A percentile compares a stretch with the other conserved stretches of the same genome.
Conservation (phyloP, 2,113 vertebrate species). For the Pyrgilauda ruficollis region DNA sequence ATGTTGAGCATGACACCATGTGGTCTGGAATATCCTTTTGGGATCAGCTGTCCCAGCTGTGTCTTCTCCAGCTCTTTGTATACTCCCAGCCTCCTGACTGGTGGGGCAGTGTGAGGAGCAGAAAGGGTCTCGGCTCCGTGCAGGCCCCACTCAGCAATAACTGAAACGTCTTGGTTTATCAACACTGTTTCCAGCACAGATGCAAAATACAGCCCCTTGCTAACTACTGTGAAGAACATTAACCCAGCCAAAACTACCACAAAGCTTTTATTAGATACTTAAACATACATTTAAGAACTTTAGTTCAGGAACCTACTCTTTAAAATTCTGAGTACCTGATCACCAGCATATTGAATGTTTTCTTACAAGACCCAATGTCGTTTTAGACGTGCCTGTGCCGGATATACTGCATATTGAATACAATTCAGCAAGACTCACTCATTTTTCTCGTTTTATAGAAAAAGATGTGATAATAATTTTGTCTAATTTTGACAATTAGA, state of each 20-base stretch:
- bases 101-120: not conserved
- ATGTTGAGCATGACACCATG: not conserved
- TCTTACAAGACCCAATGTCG: not conserved
- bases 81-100: not conserved
- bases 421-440: not conserved
- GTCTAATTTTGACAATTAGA: not conserved
- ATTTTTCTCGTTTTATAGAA: not conserved
- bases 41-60: not conserved
- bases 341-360: not conserved
- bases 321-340: not conserved
- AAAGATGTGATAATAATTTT: not conserved
- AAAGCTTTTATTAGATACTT: not conserved
- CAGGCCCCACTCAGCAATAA: not conserved
- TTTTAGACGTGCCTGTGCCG: not conserved
- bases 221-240: not conserved
- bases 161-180: not conserved
- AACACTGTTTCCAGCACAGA: not conserved
- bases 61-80: not conserved
- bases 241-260: not conserved
- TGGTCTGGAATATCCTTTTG: not conserved
- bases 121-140: rapidly evolving
- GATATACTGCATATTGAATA: not conserved
- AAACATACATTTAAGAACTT: not conserved
- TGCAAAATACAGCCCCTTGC: not conserved
- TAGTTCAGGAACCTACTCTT: not conserved